These are phyloP conservation scores for Paraplagusia blochii DNA, from an alignment of 2,113 vertebrate species.

Conservation along the genomic window DNA sequence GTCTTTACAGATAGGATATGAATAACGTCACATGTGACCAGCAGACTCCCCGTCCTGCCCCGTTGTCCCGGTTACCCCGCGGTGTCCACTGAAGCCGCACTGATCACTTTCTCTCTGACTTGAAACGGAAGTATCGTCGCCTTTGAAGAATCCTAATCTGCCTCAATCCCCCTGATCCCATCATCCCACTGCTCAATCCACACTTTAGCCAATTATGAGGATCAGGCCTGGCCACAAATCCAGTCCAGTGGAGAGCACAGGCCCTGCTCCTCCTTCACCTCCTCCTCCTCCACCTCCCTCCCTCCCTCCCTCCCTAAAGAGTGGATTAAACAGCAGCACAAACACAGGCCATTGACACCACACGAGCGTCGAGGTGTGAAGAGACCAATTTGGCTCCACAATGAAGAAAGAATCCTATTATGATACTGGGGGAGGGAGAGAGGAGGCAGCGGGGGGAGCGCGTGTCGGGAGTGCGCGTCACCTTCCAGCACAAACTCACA, in stretches of 20 bases:
- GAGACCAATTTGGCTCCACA: slow-evolving; percentile 1
- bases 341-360: neutral
- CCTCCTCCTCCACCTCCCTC: too few relatives aligned
- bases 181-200: slow-evolving; percentile 72
- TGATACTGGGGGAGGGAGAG: too few relatives aligned
- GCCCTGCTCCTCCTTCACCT: neutral
- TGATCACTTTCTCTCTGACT: slow-evolving; percentile 58
- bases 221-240: slow-evolving; percentile 42
- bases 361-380: slow-evolving; percentile 3
- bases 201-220: slow-evolving; percentile 62
- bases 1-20: too few relatives aligned
- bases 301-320: too few relatives aligned
- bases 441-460: too few relatives aligned
- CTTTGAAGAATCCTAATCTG: slow-evolving; percentile 64
- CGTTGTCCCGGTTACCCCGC: slow-evolving; percentile 31
- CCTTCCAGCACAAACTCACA: too few relatives aligned
- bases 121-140: slow-evolving; percentile 63
- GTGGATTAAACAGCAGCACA: neutral
- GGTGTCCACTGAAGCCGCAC: slow-evolving; percentile 24
- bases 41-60: too few relatives aligned
- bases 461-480: too few relatives aligned
- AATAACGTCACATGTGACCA: too few relatives aligned
- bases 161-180: slow-evolving; percentile 65
- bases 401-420: neutral
- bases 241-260: slow-evolving; percentile 32